These are phyloP conservation scores for Adoxophyes honmai DNA, from an alignment of 1,140 invertebrate genomes.

Conservation along the genomic window DNA sequence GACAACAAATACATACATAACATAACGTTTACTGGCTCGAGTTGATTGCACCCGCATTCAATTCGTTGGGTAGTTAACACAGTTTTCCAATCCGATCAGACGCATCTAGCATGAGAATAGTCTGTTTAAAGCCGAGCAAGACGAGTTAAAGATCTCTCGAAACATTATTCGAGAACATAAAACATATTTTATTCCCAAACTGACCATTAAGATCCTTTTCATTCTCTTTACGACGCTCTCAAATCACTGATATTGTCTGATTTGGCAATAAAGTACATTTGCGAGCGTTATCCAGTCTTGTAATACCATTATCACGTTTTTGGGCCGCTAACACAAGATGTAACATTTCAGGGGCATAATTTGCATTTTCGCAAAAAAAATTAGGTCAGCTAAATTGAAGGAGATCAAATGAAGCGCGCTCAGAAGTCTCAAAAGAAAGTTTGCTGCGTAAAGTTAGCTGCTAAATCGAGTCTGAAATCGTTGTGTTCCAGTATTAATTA, in stretches of 20 bases:
- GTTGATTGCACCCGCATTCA: neutral
- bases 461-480: no score
- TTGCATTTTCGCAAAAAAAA: neutral
- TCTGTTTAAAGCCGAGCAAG: neutral
- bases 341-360: neutral
- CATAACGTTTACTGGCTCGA: no score
- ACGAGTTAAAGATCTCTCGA: conserved; percentile 5
- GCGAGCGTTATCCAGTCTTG: neutral
- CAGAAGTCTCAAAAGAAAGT: no score
- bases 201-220: conserved; percentile 12
- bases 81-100: neutral
- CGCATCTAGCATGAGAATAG: conserved; percentile 2
- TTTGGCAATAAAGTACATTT: conserved; percentile 5
- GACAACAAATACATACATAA: no score
- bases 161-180: conserved; percentile 4
- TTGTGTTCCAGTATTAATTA: no score
- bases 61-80: neutral
- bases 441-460: no score
- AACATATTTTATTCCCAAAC: conserved; percentile 14
- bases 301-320: neutral
- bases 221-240: conserved; percentile 10
- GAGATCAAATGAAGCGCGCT: no score
- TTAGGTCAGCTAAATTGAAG: no score
- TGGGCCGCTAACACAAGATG: neutral
- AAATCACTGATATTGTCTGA: conserved; percentile 12